Percentiles rank a stretch among this genome's conserved stretches.
Conservation (phyloP, 2,113 vertebrate genomes). For the Haplotaxodon microlepis region DNA sequence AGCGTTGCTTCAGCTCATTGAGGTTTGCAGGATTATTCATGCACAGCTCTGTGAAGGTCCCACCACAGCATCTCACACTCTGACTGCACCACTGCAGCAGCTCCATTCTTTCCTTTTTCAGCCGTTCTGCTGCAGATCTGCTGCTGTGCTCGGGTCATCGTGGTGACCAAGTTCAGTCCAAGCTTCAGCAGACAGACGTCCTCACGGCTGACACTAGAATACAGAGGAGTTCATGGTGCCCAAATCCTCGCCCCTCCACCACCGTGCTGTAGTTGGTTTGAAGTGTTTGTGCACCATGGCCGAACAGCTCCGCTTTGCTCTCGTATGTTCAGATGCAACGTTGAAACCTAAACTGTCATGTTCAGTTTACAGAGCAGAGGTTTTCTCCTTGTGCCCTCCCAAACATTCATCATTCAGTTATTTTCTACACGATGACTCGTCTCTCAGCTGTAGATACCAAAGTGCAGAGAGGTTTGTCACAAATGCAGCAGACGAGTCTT, state of each 20-base stretch:
- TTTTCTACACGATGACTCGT: accelerated
- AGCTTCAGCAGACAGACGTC: accelerated
- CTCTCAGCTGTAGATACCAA: background rate
- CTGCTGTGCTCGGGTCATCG: background rate
- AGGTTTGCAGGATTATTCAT: background rate
- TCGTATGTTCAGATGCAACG: background rate
- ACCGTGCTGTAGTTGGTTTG: accelerated
- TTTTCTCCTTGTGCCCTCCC: accelerated
- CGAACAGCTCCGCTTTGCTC: background rate
- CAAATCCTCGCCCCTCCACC: accelerated
- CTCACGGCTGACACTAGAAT: background rate
- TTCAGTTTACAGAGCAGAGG: background rate
- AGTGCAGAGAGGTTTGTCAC: background rate
- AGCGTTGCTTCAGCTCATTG: background rate
- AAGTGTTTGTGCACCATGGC: background rate
- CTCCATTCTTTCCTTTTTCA: background rate
- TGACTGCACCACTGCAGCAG: background rate
- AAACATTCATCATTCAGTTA: background rate
- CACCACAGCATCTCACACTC: background rate
- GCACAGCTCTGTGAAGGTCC: background rate
- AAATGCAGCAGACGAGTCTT: background rate
- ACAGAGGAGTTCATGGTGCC: background rate
- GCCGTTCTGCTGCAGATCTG: background rate
- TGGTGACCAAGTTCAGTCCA: background rate
- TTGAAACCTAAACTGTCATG: background rate